Evolutionary conservation across 2,113 vertebrate species (phyloP).

Genomic region (Tachysurus vachellii): DNA sequence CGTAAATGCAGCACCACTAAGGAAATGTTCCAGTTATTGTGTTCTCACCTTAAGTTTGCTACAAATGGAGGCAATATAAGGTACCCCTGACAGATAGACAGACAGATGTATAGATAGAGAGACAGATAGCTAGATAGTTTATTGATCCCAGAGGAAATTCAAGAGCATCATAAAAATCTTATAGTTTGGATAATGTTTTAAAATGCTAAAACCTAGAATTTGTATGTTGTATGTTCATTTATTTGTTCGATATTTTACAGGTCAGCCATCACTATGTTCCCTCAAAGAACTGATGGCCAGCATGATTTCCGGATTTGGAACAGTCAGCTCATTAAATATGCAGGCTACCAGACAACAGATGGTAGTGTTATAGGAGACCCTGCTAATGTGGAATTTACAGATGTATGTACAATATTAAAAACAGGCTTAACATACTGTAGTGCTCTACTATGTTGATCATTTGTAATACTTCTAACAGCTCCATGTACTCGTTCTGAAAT

Average conservation of each 20-base stretch:
- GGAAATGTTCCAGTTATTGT: conserved; percentile 83
- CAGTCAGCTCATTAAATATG: conserved; percentile 78
- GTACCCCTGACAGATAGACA: conserved; percentile 52
- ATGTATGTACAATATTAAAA: conserved; percentile 63
- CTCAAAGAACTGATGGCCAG: conserved; percentile 75
- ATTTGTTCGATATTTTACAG: conserved; percentile 64
- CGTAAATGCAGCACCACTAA: conserved; percentile 62
- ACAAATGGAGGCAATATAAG: conserved; percentile 82
- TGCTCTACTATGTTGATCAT: too few species aligned
- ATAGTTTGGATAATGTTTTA: conserved; percentile 26
- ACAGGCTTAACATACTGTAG: too few species aligned
- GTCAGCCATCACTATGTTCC: conserved; percentile 82
- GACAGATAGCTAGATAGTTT: too few species aligned
- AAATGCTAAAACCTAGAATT: neutral
- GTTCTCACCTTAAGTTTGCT: conserved; percentile 75
- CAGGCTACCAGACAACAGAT: conserved; percentile 75
- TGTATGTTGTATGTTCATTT: too few species aligned
- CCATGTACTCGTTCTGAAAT: too few species aligned
- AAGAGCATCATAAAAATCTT: neutral
- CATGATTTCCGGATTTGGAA: conserved; percentile 85
- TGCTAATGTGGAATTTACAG: conserved; percentile 75
- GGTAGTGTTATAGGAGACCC: conserved; percentile 78
- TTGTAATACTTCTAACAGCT: too few species aligned
- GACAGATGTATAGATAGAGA: too few species aligned
- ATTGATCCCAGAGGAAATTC: too few species aligned